Percentiles rank a stretch among this genome's conserved stretches.
Evolutionary conservation across 2,888 invertebrate genomes (phyloP).

Genomic region (Pseudococcus jackbeardsleyi): DNA sequence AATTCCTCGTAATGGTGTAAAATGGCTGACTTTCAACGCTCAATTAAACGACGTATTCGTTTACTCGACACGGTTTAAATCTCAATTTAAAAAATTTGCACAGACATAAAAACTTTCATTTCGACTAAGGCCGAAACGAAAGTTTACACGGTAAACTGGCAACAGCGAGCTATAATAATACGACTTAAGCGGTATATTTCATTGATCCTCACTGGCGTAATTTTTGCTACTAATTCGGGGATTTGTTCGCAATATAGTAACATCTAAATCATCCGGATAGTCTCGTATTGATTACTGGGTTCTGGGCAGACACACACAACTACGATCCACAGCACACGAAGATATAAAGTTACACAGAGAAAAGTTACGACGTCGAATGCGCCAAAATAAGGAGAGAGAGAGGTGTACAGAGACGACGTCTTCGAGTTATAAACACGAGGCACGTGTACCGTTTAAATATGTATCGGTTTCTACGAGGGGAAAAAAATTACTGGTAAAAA

Average conservation of each 20-base stretch:
- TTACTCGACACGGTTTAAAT: conserved; percentile 4
- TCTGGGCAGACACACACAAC: background rate
- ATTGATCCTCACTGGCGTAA: background rate
- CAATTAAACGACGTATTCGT: conserved; percentile 37
- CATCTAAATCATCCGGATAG: conserved; percentile 2
- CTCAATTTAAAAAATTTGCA: conserved; percentile 21
- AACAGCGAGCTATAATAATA: background rate
- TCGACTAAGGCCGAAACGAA: background rate
- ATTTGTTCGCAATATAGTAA: conserved; percentile 22
- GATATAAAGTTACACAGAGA: background rate
- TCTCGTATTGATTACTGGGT: background rate
- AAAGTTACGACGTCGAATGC: conserved; percentile 21
- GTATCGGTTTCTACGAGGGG: background rate
- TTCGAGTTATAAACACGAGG: conserved; percentile 9
- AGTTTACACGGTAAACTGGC: background rate
- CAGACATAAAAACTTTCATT: conserved; percentile 45
- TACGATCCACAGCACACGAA: too few species aligned
- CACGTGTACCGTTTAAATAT: conserved; percentile 24
- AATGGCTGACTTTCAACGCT: background rate
- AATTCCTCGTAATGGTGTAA: background rate
- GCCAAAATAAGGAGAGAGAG: background rate
- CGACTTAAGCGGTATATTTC: conserved; percentile 3
- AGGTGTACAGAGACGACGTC: background rate
- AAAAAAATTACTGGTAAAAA: background rate
- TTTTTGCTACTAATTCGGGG: conserved; percentile 40